Percentiles rank a stretch among this genome's conserved stretches.
These are phyloP conservation scores for Agrochola circellaris DNA, from an alignment of 2,888 invertebrate species.

Conservation along the genomic window DNA sequence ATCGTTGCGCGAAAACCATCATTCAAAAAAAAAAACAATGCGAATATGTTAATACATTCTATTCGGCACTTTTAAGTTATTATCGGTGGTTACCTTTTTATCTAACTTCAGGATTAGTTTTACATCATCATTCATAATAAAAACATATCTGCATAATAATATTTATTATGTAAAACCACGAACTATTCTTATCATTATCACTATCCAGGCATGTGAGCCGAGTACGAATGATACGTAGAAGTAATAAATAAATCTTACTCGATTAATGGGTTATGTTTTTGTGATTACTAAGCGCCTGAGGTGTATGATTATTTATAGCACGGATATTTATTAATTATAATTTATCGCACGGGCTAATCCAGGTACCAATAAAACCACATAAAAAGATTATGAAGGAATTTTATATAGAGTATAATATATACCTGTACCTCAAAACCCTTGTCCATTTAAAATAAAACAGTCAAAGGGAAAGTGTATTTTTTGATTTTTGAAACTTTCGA, in stretches of 20 bases:
- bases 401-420: background rate
- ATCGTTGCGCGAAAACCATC: background rate
- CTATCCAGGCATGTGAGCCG: background rate
- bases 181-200: conserved; percentile 40
- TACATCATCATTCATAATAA: conserved; percentile 16
- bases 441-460: too few relatives aligned
- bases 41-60: background rate
- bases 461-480: background rate
- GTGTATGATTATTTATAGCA: conserved; percentile 32
- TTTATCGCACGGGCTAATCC: conserved; percentile 39
- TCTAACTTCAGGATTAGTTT: conserved; percentile 4
- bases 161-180: conserved; percentile 25
- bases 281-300: conserved; percentile 26
- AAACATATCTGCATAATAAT: conserved; percentile 12
- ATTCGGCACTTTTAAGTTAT: background rate
- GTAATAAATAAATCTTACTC: conserved; percentile 25
- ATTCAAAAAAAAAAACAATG: background rate
- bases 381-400: conserved; percentile 9
- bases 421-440: background rate
- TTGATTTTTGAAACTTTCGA: too few relatives aligned
- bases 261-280: conserved; percentile 11
- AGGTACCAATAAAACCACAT: conserved; percentile 25
- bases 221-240: background rate
- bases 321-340: background rate
- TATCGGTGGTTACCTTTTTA: background rate